Percentiles rank a stretch among this genome's conserved stretches.
Conservation (phyloP, 2,113 vertebrate genomes). For the Hemibagrus wyckioides region DNA sequence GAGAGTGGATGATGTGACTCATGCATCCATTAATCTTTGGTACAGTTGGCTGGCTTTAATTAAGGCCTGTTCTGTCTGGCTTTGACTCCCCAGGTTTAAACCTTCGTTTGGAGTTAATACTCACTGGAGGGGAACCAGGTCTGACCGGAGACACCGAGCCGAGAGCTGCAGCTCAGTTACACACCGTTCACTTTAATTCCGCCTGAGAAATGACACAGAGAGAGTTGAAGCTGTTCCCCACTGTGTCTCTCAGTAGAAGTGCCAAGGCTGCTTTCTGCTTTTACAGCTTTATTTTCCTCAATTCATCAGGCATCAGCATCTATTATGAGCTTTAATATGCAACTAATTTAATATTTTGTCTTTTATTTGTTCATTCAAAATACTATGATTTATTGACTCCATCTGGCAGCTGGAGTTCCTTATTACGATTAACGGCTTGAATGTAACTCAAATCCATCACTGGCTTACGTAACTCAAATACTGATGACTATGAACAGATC, state of each 20-base stretch:
- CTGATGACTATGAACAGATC: not conserved
- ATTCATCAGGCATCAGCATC: not conserved
- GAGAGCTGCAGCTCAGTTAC: not conserved
- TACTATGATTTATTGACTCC: not conserved
- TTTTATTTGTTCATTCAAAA: conserved; percentile 3
- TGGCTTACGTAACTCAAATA: not conserved
- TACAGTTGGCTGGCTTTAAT: conserved; percentile 48
- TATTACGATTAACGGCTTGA: not conserved
- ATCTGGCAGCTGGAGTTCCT: not conserved
- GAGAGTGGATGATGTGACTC: conserved; percentile 32
- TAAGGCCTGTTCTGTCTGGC: conserved; percentile 38
- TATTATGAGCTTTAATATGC: not conserved
- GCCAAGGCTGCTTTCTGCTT: not conserved
- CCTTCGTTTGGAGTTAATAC: conserved; percentile 25
- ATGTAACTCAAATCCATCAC: not conserved
- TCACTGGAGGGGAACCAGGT: conserved; percentile 25
- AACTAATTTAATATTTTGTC: not conserved
- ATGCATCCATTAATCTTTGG: conserved; percentile 32
- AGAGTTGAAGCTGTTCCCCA: not conserved
- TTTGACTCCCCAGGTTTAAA: conserved; percentile 32
- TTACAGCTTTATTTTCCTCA: not conserved
- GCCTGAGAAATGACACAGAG: not conserved
- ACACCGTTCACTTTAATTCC: conserved; percentile 16
- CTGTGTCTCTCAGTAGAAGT: not conserved
- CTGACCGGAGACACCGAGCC: conserved; percentile 41